Percentiles rank a stretch among this genome's conserved stretches.
phyloP scores from a whole-genome alignment of 23 tunicate genomes.

The Ascidia mentula region DNA sequence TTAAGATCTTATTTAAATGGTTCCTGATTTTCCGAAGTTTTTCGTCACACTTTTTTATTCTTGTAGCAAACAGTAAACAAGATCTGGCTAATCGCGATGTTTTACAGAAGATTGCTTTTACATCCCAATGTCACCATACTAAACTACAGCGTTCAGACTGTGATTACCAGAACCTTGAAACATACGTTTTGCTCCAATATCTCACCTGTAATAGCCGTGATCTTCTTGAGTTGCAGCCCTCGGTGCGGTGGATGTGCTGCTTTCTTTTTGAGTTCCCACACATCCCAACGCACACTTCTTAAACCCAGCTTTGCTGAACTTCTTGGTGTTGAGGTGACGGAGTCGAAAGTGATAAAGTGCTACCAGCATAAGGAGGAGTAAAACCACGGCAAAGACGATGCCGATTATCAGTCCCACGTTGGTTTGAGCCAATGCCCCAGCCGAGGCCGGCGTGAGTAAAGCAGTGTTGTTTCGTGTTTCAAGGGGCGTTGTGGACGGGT shows the following conservation, averaged over 20 bases:
- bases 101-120: too few species aligned
- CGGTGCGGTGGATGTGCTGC: not conserved
- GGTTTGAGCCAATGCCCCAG: not conserved
- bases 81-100: too few species aligned
- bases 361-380: not conserved
- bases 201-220: slow-evolving; percentile 1
- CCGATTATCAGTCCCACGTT: not conserved
- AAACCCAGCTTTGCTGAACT: not conserved
- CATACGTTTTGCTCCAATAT: too few species aligned
- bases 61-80: too few species aligned
- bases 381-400: not conserved
- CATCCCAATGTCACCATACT: too few species aligned
- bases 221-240: not conserved
- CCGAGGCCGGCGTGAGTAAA: not conserved
- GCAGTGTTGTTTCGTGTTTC: not conserved
- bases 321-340: not conserved
- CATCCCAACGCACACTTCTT: not conserved
- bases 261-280: not conserved
- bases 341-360: not conserved
- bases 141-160: too few species aligned
- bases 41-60: too few species aligned
- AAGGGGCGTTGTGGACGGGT: not conserved
- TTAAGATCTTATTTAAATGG: too few species aligned
- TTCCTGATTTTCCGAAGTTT: too few species aligned
- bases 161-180: too few species aligned